Evolutionary conservation across 2,888 invertebrate species (phyloP).

Genomic region (Eretmocerus hayati): DNA sequence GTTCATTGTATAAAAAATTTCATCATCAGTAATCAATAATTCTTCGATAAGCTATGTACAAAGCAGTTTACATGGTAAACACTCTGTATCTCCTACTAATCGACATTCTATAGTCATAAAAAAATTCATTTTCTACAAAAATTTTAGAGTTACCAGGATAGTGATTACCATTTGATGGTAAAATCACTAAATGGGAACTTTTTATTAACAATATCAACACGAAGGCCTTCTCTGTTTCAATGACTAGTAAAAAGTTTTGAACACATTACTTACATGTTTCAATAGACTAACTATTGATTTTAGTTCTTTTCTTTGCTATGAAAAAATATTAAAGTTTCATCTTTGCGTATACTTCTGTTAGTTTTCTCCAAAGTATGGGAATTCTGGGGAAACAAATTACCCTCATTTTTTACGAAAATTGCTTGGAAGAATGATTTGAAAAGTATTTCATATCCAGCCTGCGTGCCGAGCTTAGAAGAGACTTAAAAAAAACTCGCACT

Average conservation of each 20-base stretch:
- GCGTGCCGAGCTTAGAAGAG: slow-evolving; percentile 14
- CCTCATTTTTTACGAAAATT: slow-evolving; percentile 1
- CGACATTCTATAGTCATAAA: too few relatives aligned
- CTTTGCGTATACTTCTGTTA: neutral
- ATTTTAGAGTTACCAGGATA: neutral
- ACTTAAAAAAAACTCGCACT: slow-evolving; percentile 9
- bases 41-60: slow-evolving; percentile 20
- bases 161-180: neutral
- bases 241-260: slow-evolving; percentile 22
- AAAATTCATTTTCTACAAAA: neutral
- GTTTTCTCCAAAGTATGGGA: too few relatives aligned
- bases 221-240: slow-evolving; percentile 20
- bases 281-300: slow-evolving; percentile 9
- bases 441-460: slow-evolving; percentile 16
- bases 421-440: slow-evolving; percentile 16
- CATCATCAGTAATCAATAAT: slow-evolving; percentile 18
- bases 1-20: slow-evolving; percentile 21
- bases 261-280: slow-evolving; percentile 17
- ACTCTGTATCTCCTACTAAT: slow-evolving; percentile 6
- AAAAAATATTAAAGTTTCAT: neutral
- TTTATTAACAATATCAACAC: slow-evolving; percentile 19
- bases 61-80: slow-evolving; percentile 34
- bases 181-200: slow-evolving; percentile 14
- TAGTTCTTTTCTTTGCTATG: slow-evolving; percentile 2
- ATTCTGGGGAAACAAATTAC: slow-evolving; percentile 12